Base-by-base conservation (phyloP, 2,888 invertebrate species). In the Teleiodes luculella region DNA sequence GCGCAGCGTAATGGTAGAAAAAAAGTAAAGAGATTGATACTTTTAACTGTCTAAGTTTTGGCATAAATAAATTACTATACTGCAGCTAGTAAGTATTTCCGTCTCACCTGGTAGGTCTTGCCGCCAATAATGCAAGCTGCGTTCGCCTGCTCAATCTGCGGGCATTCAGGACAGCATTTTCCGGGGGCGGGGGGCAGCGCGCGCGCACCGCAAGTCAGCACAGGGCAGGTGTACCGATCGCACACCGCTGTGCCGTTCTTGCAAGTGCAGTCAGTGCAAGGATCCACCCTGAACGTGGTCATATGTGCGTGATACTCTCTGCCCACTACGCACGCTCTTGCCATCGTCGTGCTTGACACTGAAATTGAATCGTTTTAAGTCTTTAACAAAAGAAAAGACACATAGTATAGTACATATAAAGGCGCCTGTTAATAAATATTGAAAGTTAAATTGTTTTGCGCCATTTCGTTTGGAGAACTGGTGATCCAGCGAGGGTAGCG, bases 211-310 rank as follows among this genome's bases (percentile, higher is more conserved):
- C 97, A 96, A 55, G 98, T 90, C 1, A 97, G 93, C n/a, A 97
- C 95, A 0, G 98, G 97, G 68, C 98, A 98, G 0, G 96, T 95
- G 64, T 93, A 91, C 11, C 96, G 91, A 54, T 91, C 91, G 80
- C 97, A 97, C 48, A 95, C 91, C 0, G 95, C 93, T 3, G 95
- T 96, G 41, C 95, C 94, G 67, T 95, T 95, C 65, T 90, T 76
- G 74, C 98, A 98, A 8, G 92, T 92, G 84, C 98, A 98, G 50
- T 92, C 92, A 0, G 97, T 97, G 83, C 98, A 98, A 1, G 93
- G 92, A 74, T 95, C 95, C 45, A 91, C 91, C 58, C 82, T 90
- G 68, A 95, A 95, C 14, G 90, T 83, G 35, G 91, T 90, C 28
- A 91, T 91, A 58, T 93, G 92, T 6, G 89, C 90, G 73, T 94